Evolutionary conservation across 2,888 invertebrate genomes (phyloP).

Genomic region (Harmothoe impar): DNA sequence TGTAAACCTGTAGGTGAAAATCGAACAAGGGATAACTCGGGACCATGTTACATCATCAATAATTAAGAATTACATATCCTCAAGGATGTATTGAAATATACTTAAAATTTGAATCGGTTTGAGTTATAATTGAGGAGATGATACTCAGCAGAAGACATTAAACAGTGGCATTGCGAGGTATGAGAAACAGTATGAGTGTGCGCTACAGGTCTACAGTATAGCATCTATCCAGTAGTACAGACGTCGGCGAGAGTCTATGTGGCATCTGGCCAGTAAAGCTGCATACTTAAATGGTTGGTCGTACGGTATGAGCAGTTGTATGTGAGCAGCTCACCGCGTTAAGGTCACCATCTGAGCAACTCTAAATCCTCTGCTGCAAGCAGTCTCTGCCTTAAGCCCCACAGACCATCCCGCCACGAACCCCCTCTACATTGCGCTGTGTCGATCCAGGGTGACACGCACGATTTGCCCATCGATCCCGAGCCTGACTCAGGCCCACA

Average conservation of each 20-base stretch:
- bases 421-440: neutral
- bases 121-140: no score
- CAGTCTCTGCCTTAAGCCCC: neutral
- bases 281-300: neutral
- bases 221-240: no score
- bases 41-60: no score
- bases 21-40: no score
- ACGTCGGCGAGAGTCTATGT: neutral
- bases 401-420: neutral
- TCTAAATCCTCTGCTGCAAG: neutral
- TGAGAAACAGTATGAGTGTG: no score
- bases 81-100: no score
- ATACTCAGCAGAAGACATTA: no score
- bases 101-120: no score
- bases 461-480: conserved; percentile 51
- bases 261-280: neutral
- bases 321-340: neutral
- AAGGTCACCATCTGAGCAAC: conserved; percentile 8
- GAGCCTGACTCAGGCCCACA: neutral
- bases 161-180: no score
- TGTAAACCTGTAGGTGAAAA: no score
- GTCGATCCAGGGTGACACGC: conserved; percentile 50
- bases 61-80: no score
- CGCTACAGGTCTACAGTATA: no score
- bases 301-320: neutral